Base-by-base conservation (phyloP, 2,113 vertebrate genomes). In the Eurystomus gularis region DNA sequence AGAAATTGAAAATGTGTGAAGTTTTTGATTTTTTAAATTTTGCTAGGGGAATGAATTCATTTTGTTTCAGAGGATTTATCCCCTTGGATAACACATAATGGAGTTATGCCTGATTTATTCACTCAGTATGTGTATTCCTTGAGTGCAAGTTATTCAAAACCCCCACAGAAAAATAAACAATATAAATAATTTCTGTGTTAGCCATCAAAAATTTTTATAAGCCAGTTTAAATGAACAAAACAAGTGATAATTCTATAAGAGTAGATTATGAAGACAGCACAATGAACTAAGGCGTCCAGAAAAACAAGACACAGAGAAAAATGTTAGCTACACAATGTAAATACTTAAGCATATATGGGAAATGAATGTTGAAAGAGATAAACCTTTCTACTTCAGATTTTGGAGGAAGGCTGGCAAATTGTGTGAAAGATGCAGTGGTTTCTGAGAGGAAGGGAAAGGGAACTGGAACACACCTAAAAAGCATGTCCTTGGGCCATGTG, bases 281-380 rank as follows among this genome's bases (percentile, higher is more conserved):
- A 54, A 70, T 73, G 73, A 92, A 82, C 82, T 75, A 77, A 82
- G 76, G 40, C 28, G 78, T 85, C 76, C 71, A 93, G 93, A 94
- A 96, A 95, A 94, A 90, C 77, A 95, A 82, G 94, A 88, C 79
- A 35, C 83, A 73, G 92, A 96, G 89, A 90, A 88, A 87, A 90
- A 69, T 11, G 46, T 72, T 86, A 87, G 93, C 93, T 80, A 76
- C 61, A 39, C 73, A 88, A 85, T 91, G 64, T 85, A 44, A 90
- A 62, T 84, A 75, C 58, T 31, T 80, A 80, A n/a, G n/a, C n/a
- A n/a, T 42, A 31, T 24, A n/a, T 26, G 26, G 33, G 49, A 62
- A 61, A n/a, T 44, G 4, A 39, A 39, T 69, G 31, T 35, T 75
- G 54, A 35, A 81, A 46, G 31, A 35, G 8, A 28, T 12, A 26